These are phyloP conservation scores for Andinoacara biseriatus DNA, from an alignment of 2,113 vertebrate genomes.

Conservation along the genomic window DNA sequence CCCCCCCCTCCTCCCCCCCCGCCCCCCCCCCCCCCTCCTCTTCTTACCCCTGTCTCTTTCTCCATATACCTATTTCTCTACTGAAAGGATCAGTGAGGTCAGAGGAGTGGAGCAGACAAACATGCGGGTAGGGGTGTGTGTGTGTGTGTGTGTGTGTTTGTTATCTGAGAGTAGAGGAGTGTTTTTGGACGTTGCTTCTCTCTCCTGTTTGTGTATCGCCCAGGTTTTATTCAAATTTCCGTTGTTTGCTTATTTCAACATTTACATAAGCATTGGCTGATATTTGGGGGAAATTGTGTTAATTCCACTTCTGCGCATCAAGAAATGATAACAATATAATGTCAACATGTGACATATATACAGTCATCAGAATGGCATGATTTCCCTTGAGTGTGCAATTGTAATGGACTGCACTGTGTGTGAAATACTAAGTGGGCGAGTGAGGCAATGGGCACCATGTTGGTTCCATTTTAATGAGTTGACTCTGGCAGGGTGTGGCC, in stretches of 20 bases:
- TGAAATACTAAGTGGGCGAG: conserved; percentile 15
- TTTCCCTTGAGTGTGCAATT: conserved; percentile 46
- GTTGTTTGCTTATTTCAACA: conserved; percentile 49
- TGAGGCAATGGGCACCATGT: conserved; percentile 12
- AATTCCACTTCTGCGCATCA: conserved; percentile 56
- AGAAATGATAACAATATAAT: conserved; percentile 63
- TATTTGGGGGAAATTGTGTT: conserved; percentile 48
- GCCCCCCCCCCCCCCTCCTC: neutral
- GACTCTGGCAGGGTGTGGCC: conserved; percentile 2
- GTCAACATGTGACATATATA: conserved; percentile 64
- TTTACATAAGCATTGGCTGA: conserved; percentile 27
- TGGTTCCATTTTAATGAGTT: conserved; percentile 37
- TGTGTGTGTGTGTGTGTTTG: conserved; percentile 29
- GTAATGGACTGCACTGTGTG: conserved; percentile 27
- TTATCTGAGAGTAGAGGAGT: conserved; percentile 46
- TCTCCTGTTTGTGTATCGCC: neutral
- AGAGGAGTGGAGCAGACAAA: conserved; percentile 40
- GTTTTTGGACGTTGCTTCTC: conserved; percentile 9
- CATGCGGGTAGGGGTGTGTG: conserved; percentile 41
- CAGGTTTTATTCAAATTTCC: conserved; percentile 18
- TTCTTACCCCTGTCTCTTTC: conserved; percentile 12
- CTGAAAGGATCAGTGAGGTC: conserved; percentile 59
- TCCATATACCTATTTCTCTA: conserved; percentile 48
- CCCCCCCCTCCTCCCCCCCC: conserved; percentile 57
- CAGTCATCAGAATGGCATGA: conserved; percentile 28